Conservation (phyloP, 2,113 vertebrate genomes). For the Dissostichus mawsoni region DNA sequence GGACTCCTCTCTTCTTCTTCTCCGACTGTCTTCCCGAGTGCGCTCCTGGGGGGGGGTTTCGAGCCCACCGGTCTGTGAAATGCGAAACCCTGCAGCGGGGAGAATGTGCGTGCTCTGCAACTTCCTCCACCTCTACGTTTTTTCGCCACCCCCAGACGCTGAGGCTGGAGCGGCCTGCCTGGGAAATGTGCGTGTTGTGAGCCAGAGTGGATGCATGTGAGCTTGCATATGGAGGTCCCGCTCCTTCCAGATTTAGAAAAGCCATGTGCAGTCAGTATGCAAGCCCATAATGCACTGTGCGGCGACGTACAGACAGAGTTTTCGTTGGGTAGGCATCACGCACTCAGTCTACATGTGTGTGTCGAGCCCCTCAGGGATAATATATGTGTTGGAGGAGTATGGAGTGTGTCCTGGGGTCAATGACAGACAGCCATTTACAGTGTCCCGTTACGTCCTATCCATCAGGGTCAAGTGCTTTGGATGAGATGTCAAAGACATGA, state of each 20-base stretch:
- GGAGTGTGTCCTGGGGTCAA: constrained; percentile 66
- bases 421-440: constrained; percentile 57
- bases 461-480: constrained; percentile 64
- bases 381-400: constrained; percentile 50
- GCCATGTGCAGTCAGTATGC: constrained; percentile 29
- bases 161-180: constrained; percentile 1
- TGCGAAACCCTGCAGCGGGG: constrained; percentile 70
- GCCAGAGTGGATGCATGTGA: constrained; percentile 36
- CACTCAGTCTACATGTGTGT: constrained; percentile 24
- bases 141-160: constrained; percentile 20
- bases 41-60: constrained; percentile 30
- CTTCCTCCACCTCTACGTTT: constrained; percentile 59
- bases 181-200: constrained; percentile 31
- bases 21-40: constrained; percentile 24
- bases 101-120: constrained; percentile 78
- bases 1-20: constrained; percentile 22
- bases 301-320: constrained; percentile 47
- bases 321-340: constrained; percentile 48
- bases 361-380: constrained; percentile 38
- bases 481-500: constrained; percentile 17
- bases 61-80: constrained; percentile 73
- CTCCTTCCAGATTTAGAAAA: constrained; percentile 51
- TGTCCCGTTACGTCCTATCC: constrained; percentile 63
- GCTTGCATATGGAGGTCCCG: constrained; percentile 42
- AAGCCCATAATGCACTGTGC: constrained; percentile 42